phyloP scores from a whole-genome alignment of 2,797 vertebrate genomes.

The Chaetodon trifasciatus region DNA sequence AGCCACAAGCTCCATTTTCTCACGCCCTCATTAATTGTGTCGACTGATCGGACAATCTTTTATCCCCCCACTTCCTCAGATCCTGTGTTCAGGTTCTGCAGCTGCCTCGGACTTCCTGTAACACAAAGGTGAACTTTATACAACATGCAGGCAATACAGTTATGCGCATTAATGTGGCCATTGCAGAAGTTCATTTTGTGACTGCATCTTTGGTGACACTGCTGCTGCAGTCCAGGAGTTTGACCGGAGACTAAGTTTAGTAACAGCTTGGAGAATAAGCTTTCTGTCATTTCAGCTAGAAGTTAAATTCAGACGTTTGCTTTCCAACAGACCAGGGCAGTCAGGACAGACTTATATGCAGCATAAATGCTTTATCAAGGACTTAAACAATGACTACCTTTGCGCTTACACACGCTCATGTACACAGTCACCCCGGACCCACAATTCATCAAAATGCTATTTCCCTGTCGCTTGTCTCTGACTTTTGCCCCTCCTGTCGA shows the following conservation, averaged over 20 bases:
- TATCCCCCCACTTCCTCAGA: slow-evolving; percentile 34
- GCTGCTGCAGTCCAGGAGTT: neutral
- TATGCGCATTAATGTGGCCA: slow-evolving; percentile 40
- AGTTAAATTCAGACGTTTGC: slow-evolving; percentile 15
- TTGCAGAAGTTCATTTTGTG: slow-evolving; percentile 29
- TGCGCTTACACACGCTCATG: slow-evolving; percentile 53
- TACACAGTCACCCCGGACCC: slow-evolving; percentile 37
- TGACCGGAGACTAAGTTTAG: slow-evolving; percentile 8
- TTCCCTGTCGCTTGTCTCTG: slow-evolving; percentile 80
- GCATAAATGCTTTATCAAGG: slow-evolving; percentile 26
- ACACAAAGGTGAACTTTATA: slow-evolving; percentile 24
- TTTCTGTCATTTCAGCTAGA: slow-evolving; percentile 29
- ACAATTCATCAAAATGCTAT: slow-evolving; percentile 79
- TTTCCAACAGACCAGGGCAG: slow-evolving; percentile 15
- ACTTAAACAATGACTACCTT: slow-evolving; percentile 39
- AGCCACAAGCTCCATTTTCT: slow-evolving; percentile 20
- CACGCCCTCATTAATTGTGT: slow-evolving; percentile 57
- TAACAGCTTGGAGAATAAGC: slow-evolving; percentile 8
- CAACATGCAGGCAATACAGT: slow-evolving; percentile 22
- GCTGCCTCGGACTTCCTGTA: slow-evolving; percentile 81
- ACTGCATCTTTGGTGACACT: slow-evolving; percentile 14
- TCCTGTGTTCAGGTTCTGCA: slow-evolving; percentile 78
- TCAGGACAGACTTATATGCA: neutral
- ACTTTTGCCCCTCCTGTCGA: slow-evolving; percentile 73
- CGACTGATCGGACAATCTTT: slow-evolving; percentile 81